Evolutionary conservation across 2,888 invertebrate species (phyloP).

Genomic region (Acholoe squamosa): DNA sequence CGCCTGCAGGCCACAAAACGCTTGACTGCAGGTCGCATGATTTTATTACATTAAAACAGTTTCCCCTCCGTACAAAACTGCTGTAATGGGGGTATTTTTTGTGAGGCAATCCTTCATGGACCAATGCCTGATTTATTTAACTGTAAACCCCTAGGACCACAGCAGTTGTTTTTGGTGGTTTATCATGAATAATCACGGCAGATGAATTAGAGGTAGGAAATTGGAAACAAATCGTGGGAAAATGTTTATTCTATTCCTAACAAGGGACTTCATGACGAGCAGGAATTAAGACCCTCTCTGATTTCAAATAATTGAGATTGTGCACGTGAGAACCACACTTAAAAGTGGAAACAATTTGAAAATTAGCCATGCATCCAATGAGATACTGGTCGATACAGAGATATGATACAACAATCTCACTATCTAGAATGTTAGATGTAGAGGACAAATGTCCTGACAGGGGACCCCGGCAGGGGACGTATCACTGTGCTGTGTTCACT

Average conservation of each 20-base stretch:
- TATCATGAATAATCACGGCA: slow-evolving; percentile 14
- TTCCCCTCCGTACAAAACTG: not conserved
- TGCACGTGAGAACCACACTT: no score
- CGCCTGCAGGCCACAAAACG: slow-evolving; percentile 6
- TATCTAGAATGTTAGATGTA: no score
- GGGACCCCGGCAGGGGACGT: no score
- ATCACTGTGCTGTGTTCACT: no score
- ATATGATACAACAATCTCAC: no score
- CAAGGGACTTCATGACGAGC: not conserved
- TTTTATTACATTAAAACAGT: slow-evolving; percentile 28
- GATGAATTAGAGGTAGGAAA: not conserved
- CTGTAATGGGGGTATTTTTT: slow-evolving; percentile 18
- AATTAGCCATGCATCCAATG: no score
- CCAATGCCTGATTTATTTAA: not conserved
- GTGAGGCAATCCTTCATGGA: slow-evolving; percentile 1
- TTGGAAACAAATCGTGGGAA: slow-evolving; percentile 39
- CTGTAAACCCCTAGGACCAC: not conserved
- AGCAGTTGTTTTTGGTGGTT: not conserved
- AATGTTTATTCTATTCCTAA: not conserved
- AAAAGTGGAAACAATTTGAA: no score
- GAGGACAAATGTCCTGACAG: no score
- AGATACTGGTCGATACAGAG: no score
- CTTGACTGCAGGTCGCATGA: slow-evolving; percentile 20
- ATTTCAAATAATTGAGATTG: no score
- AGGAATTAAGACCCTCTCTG: no score